phyloP scores from a whole-genome alignment of 2,888 invertebrate genomes.

The Embidobia sp. region DNA sequence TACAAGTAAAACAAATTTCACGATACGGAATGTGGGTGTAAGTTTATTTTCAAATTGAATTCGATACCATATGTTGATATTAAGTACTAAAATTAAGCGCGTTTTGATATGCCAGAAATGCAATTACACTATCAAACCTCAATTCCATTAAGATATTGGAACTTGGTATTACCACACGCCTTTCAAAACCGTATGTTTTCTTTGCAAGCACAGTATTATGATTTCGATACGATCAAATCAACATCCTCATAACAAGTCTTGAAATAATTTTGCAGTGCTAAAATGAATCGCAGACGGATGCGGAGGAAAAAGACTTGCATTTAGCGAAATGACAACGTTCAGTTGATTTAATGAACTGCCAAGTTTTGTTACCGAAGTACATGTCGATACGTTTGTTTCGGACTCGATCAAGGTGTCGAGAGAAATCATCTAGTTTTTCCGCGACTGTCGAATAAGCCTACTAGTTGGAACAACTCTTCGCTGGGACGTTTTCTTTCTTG shows the following conservation, averaged over 20 bases:
- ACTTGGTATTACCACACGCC: background rate
- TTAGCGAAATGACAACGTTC: slow-evolving; percentile 33
- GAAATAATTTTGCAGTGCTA: slow-evolving; percentile 37
- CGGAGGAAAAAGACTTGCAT: slow-evolving; percentile 50
- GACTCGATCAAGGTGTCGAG: slow-evolving; percentile 24
- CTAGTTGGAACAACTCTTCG: slow-evolving; percentile 35
- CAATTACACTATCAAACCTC: background rate
- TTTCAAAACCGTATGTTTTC: background rate
- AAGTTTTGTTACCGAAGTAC: slow-evolving; percentile 19
- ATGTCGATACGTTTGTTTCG: slow-evolving; percentile 10
- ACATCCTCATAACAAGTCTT: background rate
- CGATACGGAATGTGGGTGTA: slow-evolving; percentile 4
- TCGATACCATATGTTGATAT: background rate
- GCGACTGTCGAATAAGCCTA: slow-evolving; percentile 35
- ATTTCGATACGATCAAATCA: background rate
- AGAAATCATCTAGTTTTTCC: slow-evolving; percentile 32
- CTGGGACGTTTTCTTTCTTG: slow-evolving; percentile 16
- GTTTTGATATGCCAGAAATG: background rate
- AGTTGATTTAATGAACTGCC: slow-evolving; percentile 17
- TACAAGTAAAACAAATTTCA: background rate
- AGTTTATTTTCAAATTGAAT: background rate
- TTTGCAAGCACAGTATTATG: slow-evolving; percentile 6
- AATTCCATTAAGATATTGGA: background rate
- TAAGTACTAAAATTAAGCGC: background rate
- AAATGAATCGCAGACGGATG: slow-evolving; percentile 45